Percentiles rank a stretch among this genome's conserved stretches.
These are phyloP conservation scores for Sinocyclocheilus anophthalmus DNA, from an alignment of 2,113 vertebrate species.

Conservation along the genomic window DNA sequence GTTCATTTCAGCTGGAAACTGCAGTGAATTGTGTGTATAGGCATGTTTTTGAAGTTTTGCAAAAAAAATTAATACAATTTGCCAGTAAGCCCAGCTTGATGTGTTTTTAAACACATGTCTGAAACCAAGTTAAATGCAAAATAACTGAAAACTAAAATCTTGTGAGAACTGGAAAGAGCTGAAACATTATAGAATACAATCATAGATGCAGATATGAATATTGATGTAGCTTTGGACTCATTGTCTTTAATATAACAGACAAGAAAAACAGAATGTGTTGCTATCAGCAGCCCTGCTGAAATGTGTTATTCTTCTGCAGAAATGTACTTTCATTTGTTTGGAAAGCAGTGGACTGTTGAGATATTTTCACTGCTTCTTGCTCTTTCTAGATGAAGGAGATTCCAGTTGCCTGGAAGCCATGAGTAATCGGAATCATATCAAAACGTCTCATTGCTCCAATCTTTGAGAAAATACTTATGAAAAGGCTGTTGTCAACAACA, in stretches of 20 bases:
- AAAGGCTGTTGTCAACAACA: conserved; percentile 1
- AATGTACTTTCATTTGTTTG: conserved; percentile 1
- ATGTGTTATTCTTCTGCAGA: not conserved
- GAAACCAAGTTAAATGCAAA: no score
- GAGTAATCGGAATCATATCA: not conserved
- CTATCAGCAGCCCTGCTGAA: not conserved
- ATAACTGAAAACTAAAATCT: no score
- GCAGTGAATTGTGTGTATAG: no score
- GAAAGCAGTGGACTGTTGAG: not conserved
- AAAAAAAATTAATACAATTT: no score
- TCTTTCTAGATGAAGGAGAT: not conserved
- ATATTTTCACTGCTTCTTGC: conserved; percentile 2
- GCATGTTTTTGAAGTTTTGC: no score
- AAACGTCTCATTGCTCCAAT: not conserved
- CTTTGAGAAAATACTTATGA: conserved; percentile 24
- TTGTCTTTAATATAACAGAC: not conserved
- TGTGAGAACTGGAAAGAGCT: no score
- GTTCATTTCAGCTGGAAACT: no score
- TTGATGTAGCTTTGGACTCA: not conserved
- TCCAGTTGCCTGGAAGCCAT: not conserved
- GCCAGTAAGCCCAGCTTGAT: no score
- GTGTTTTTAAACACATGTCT: no score
- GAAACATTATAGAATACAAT: not conserved
- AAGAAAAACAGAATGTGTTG: not conserved
- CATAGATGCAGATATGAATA: not conserved